Evolutionary conservation across 2,113 vertebrate species (phyloP), one percentile per base, ranked within the genome.

Genomic region (Epinephelus fuscoguttatus): DNA sequence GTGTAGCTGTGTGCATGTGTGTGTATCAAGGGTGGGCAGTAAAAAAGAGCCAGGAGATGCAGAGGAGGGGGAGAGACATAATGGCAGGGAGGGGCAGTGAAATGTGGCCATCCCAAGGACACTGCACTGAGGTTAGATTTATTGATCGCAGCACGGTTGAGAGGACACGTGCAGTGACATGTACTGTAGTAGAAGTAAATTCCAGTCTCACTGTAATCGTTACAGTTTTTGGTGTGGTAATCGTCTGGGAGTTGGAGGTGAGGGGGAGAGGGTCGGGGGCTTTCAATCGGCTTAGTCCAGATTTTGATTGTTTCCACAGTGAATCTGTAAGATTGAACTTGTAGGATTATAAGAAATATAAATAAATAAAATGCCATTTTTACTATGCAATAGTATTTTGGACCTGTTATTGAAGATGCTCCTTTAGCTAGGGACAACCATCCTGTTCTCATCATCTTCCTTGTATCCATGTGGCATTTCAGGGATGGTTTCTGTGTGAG

Each of bases 31-130:
- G 2, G 17, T 66, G n/a, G 61, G 55, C 30, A 25, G 69, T 68
- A 78, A 62, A 72, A 78, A 21, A 40, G 78, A 89, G 61, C 61
- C 30, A 50, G 53, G 63, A 80, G 64, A 56, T 37, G 27, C 42
- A 77, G 59, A 70, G 63, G 59, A 50, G 77, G 42, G 55, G 66
- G 66, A 23, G 77, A 19, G 77, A 42, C 79, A 75, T 81, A 83
- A 84, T 63, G 62, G 69, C 56, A 50, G 33, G 74, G 86, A 78
- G 77, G 62, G 61, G 80, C 60, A 0, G 57, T 72, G 80, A 84
- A 82, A 71, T 82, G 81, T 91, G 70, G 52, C 69, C 81, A 37
- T 69, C 84, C 86, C 92, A 94, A 90, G 87, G 92, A 84, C 91
- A 88, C 70, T 70, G 64, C 68, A 80, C 75, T 75, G 70, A 89